Evolutionary conservation across 2,113 vertebrate genomes (phyloP).

Genomic region (Circaetus gallicus): DNA sequence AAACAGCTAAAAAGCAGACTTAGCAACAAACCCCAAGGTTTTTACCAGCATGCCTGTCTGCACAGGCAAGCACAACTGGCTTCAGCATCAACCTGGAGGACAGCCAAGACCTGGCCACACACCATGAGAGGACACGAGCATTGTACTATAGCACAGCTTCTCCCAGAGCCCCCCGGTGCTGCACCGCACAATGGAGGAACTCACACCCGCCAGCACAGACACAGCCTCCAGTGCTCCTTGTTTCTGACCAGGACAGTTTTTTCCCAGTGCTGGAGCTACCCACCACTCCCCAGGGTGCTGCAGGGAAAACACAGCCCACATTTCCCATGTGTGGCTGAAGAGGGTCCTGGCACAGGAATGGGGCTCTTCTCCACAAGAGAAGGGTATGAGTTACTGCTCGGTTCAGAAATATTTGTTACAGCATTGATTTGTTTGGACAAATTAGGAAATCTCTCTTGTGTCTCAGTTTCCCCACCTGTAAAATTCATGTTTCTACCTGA

Average conservation of each 20-base stretch:
- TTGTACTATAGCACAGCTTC: rapidly evolving
- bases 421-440: neutral
- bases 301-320: neutral
- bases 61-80: neutral
- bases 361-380: rapidly evolving
- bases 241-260: neutral
- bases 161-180: neutral
- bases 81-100: neutral
- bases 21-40: neutral
- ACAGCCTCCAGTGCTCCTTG: neutral
- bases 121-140: rapidly evolving
- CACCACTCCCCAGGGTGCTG: rapidly evolving
- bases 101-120: neutral
- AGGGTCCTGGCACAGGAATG: neutral
- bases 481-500: neutral
- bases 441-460: neutral
- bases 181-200: rapidly evolving
- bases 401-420: neutral
- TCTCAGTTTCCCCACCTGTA: neutral
- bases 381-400: rapidly evolving
- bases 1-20: neutral
- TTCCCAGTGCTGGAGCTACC: neutral
- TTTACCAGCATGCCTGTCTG: neutral
- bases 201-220: neutral
- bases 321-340: neutral